Base-by-base conservation (phyloP, 2,797 vertebrate genomes). In the Pangasius mekongensis region DNA sequence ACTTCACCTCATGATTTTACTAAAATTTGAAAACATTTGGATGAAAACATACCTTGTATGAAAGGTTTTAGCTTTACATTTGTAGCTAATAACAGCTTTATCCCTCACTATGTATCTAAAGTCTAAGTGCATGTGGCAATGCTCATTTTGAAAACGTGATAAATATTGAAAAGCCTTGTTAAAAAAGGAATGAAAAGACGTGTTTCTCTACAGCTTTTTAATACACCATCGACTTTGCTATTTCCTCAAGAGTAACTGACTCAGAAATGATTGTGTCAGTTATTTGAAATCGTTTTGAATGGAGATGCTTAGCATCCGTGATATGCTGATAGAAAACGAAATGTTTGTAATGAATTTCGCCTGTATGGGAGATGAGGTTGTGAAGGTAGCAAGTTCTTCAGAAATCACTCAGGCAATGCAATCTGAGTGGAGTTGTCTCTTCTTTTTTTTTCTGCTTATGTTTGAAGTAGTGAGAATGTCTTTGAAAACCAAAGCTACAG, bases 361-460 rank as follows among this genome's bases (percentile, higher is more conserved):
- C 52, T 13, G 30, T 22, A 24, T 80, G 18, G 4, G 24, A 52
- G 43, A 52, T 52, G 74, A n/a, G 47, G 24, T 77, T 52, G 73
- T 74, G 76, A 56, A 56, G 77, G 18, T 58, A 22, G 18, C 30
- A 22, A 58, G 30, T 33, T 80, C n/a, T 77, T 56, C 18, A 56
- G n/a, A 33, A 78, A 33, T 54, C 39, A 43, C 43, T 80, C 62
- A 47, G 64, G 33, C 24, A n/a, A 33, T 49, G 67, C n/a, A 39
- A 62, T 76, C 27, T 33, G 69, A 83, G 62, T 84, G 56, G 69
- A 66, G 83, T 39, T 54, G 67, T 66, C n/a, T 87, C 30, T 52
- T 33, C 20, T 33, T 83, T 39, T 58, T 69, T 22, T 49, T 77
- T 24, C 69, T 10, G 36, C 22, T 27, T 18, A 47, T 74, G 49